These are phyloP conservation scores for Chaetodon trifasciatus DNA, from an alignment of 2,797 vertebrate species.

Conservation along the genomic window DNA sequence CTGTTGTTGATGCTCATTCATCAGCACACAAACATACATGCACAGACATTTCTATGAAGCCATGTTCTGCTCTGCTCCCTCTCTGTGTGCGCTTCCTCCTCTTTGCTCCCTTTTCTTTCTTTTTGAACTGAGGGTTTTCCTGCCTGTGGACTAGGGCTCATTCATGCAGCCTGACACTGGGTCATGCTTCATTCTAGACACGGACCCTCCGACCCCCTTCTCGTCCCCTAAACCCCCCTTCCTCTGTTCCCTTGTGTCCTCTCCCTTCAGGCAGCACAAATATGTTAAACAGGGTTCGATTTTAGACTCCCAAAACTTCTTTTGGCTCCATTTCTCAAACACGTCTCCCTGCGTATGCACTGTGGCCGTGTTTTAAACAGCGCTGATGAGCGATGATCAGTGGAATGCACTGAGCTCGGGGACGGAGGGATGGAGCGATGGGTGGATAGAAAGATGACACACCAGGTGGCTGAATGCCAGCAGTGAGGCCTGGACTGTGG, in stretches of 20 bases:
- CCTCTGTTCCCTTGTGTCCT: slow-evolving; percentile 7
- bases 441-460: slow-evolving; percentile 72
- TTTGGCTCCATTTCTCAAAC: slow-evolving; percentile 6
- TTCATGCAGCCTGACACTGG: slow-evolving; percentile 64
- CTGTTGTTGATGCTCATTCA: slow-evolving; percentile 44
- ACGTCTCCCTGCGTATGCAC: background rate
- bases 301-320: background rate
- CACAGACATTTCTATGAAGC: slow-evolving; percentile 44
- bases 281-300: slow-evolving; percentile 14
- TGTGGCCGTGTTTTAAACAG: slow-evolving; percentile 35
- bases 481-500: slow-evolving; percentile 74
- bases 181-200: slow-evolving; percentile 68
- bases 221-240: background rate
- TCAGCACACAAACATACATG: slow-evolving; percentile 39
- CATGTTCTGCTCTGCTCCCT: slow-evolving; percentile 31
- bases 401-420: slow-evolving; percentile 59
- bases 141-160: slow-evolving; percentile 60
- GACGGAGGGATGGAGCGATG: slow-evolving; percentile 37
- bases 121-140: slow-evolving; percentile 53
- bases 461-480: slow-evolving; percentile 83
- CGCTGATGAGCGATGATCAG: slow-evolving; percentile 36
- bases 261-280: slow-evolving; percentile 23
- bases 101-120: slow-evolving; percentile 17
- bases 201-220: slow-evolving; percentile 19
- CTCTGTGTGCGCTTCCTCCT: slow-evolving; percentile 30